phyloP scores from a whole-genome alignment of 2,113 vertebrate species.

The Crocuta crocuta region DNA sequence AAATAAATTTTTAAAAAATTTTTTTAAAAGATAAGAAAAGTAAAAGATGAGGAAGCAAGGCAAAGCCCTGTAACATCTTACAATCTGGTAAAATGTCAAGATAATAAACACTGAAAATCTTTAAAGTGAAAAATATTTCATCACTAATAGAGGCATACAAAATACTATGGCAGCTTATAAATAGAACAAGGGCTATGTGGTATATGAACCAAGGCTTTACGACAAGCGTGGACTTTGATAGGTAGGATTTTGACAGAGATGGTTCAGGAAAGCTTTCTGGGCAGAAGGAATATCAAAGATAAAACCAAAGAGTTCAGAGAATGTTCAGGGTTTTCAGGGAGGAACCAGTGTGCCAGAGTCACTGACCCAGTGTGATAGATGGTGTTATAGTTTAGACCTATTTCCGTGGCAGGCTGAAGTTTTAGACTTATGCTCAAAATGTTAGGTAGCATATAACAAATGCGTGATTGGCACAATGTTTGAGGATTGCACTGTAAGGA shows the following conservation, averaged over 20 bases:
- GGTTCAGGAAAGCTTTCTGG: conserved; percentile 3
- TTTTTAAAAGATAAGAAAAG: background rate
- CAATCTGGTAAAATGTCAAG: background rate
- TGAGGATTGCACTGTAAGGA: background rate
- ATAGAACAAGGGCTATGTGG: background rate
- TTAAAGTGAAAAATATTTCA: conserved; percentile 11
- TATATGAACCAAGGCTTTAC: background rate
- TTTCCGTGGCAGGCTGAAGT: background rate
- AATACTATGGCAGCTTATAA: background rate
- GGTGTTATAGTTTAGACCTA: background rate
- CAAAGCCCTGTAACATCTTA: background rate
- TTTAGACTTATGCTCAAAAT: background rate
- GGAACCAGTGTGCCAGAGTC: background rate
- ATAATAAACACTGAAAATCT: conserved; percentile 40
- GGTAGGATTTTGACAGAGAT: background rate
- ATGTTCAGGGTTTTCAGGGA: background rate
- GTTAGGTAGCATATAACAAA: background rate
- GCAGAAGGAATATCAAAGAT: background rate
- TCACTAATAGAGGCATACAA: background rate
- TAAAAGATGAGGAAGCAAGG: background rate
- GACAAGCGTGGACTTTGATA: background rate
- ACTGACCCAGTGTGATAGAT: background rate
- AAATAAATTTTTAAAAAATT: no score
- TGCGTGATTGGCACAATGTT: background rate
- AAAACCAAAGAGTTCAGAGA: background rate